These are phyloP conservation scores for Tetragonula clypearis DNA, from an alignment of 1,140 invertebrate genomes.

Conservation along the genomic window DNA sequence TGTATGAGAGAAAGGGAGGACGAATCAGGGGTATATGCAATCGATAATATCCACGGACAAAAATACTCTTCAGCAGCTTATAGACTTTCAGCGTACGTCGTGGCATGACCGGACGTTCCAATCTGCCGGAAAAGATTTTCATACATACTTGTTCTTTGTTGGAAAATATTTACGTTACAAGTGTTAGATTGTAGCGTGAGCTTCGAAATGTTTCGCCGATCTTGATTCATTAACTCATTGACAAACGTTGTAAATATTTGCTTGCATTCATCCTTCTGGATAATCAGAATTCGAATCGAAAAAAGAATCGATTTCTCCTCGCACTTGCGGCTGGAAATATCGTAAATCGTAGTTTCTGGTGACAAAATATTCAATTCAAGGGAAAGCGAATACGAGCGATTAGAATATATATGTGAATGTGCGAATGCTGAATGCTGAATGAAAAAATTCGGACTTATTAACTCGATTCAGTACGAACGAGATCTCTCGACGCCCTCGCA, in stretches of 20 bases:
- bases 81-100: conserved; percentile 54
- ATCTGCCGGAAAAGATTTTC: conserved; percentile 39
- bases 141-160: conserved; percentile 7
- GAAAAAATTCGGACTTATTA: conserved; percentile 48
- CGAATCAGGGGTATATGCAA: conserved; percentile 61
- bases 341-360: no score
- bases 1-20: conserved; percentile 36
- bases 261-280: neutral
- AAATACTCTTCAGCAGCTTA: conserved; percentile 69
- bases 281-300: neutral
- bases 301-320: neutral
- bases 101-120: conserved; percentile 37
- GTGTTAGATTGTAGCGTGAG: neutral
- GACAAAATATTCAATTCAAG: neutral
- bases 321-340: no score
- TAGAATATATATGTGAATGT: neutral
- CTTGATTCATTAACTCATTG: neutral
- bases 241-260: neutral
- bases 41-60: conserved; percentile 73
- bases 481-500: conserved; percentile 48
- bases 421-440: neutral
- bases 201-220: neutral
- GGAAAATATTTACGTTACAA: conserved; percentile 12
- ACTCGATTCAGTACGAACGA: conserved; percentile 44
- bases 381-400: neutral